Percentiles rank a stretch among this genome's conserved stretches.
Evolutionary conservation across 2,113 vertebrate genomes (phyloP).

Genomic region (Telmatochromis sp.): DNA sequence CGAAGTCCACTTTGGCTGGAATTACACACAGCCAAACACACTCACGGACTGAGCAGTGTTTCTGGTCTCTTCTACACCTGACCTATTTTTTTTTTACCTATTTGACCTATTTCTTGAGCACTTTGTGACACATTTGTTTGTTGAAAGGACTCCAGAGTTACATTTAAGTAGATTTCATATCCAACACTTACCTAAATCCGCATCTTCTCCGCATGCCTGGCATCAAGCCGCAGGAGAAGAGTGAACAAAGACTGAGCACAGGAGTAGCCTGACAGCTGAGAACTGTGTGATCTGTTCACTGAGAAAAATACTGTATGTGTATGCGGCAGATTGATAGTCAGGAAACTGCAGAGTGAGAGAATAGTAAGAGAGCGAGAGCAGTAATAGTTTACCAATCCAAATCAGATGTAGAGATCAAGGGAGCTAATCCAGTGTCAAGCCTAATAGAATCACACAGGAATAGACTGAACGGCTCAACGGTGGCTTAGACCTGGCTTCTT

Average conservation of each 20-base stretch:
- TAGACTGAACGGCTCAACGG: constrained; percentile 34
- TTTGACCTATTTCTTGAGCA: too few relatives aligned
- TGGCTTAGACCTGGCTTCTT: constrained; percentile 31
- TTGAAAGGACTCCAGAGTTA: not conserved
- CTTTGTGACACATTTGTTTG: not conserved
- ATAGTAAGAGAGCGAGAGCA: not conserved
- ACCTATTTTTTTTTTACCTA: not conserved
- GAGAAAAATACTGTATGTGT: not conserved
- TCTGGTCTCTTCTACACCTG: not conserved
- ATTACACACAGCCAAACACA: not conserved
- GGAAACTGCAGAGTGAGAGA: not conserved
- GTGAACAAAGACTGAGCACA: not conserved
- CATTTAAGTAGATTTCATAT: not conserved
- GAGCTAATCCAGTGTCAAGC: constrained; percentile 49
- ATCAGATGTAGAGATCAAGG: constrained; percentile 42
- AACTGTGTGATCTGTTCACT: not conserved
- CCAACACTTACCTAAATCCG: not conserved
- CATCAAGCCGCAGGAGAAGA: not conserved
- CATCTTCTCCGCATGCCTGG: not conserved
- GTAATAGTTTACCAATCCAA: constrained; percentile 29
- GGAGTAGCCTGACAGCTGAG: not conserved
- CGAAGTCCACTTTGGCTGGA: not conserved
- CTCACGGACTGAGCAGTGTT: not conserved
- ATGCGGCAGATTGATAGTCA: not conserved
- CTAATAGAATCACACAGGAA: constrained; percentile 63